A percentile compares a stretch with the other conserved stretches of the same genome.
Evolutionary conservation across 2,797 vertebrate species (phyloP).

Genomic region (Nannoperca australis): DNA sequence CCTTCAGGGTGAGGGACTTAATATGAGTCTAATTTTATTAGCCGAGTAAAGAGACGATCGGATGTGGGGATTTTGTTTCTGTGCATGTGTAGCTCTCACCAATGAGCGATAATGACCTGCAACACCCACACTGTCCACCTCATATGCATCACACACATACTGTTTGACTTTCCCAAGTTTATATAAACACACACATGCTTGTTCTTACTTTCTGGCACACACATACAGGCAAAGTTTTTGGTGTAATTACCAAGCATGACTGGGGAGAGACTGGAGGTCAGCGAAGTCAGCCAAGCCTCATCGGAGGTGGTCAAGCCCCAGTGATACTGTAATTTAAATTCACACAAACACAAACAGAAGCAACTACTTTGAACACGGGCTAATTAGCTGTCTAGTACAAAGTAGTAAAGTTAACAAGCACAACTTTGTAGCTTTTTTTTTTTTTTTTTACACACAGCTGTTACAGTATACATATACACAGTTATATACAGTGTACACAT

Average conservation of each 20-base stretch:
- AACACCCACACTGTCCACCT: slow-evolving; percentile 5
- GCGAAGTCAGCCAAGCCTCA: slow-evolving; percentile 26
- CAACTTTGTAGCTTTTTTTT: neutral
- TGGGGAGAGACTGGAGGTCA: slow-evolving; percentile 49
- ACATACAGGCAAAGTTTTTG: neutral
- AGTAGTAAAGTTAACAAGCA: slow-evolving; percentile 31
- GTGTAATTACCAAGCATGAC: slow-evolving; percentile 56
- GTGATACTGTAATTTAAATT: slow-evolving; percentile 52
- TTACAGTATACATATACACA: too few relatives aligned
- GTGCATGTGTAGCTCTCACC: neutral
- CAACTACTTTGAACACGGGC: slow-evolving; percentile 24
- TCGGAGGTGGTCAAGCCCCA: slow-evolving; percentile 12
- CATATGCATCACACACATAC: neutral
- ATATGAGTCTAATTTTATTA: slow-evolving; percentile 57
- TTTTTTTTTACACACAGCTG: neutral
- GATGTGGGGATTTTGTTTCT: slow-evolving; percentile 23
- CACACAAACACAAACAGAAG: slow-evolving; percentile 3
- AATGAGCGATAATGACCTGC: slow-evolving; percentile 26
- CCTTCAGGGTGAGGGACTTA: slow-evolving; percentile 43
- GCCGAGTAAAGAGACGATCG: slow-evolving; percentile 15
- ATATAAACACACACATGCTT: slow-evolving; percentile 28
- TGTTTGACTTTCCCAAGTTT: slow-evolving; percentile 15
- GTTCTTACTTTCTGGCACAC: slow-evolving; percentile 5
- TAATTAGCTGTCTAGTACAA: slow-evolving; percentile 47
- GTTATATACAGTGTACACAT: too few relatives aligned